A percentile compares a stretch with the other conserved stretches of the same genome.
Conservation (phyloP, 2,113 vertebrate species). For the rat (Rattus norvegicus) region GRCr8 NC_086033.1:21850001-21850500, state of each 20-base stretch:
- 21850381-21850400: slow-evolving; percentile 2
- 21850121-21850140: background rate
- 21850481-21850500: background rate
- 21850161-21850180: background rate
- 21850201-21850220: background rate
- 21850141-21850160: too few relatives aligned
- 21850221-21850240: background rate
- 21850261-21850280: background rate
- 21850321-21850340: background rate
- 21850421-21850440: slow-evolving; percentile 13
- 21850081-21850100: background rate
- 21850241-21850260: background rate
- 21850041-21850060: background rate
- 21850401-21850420: background rate
- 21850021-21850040: background rate
- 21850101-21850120: background rate
- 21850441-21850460: background rate
- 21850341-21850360: background rate
- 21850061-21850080: background rate
- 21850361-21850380: background rate
- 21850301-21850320: background rate
- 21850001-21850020: background rate
- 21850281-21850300: background rate
- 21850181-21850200: background rate
- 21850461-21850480: background rate